Evolutionary conservation across 2,113 vertebrate species (phyloP).

Genomic region (Melanotaenia duboulayi): DNA sequence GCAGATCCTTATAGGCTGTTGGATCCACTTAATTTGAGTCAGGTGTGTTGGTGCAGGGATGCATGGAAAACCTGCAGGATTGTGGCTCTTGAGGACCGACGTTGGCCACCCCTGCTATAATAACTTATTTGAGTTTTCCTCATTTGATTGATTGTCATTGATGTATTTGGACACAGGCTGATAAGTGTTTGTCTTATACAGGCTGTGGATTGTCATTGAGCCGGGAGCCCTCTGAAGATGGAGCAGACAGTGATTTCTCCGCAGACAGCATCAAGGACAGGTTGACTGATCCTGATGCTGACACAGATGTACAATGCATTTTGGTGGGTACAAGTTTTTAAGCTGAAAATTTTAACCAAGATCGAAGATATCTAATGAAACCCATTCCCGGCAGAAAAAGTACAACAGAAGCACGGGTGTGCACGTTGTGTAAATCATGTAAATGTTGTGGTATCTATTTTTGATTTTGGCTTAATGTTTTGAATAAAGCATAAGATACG

Average conservation of each 20-base stretch:
- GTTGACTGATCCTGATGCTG: conserved; percentile 24
- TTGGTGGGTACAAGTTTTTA: conserved; percentile 35
- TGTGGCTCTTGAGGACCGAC: too few relatives aligned
- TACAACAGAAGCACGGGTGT: neutral
- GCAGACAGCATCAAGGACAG: conserved; percentile 35
- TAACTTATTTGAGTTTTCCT: neutral
- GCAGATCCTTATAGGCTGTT: too few relatives aligned
- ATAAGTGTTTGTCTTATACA: conserved; percentile 26
- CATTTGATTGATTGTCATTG: neutral
- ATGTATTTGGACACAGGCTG: neutral
- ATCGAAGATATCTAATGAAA: neutral
- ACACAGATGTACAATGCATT: conserved; percentile 23
- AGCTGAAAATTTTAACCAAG: neutral
- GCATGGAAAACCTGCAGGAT: too few relatives aligned
- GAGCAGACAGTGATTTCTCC: conserved; percentile 25
- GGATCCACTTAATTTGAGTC: too few relatives aligned
- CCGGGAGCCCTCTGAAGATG: conserved; percentile 38
- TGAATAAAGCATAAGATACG: too few relatives aligned
- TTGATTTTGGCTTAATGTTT: neutral
- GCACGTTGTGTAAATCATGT: neutral
- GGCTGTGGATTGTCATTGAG: conserved; percentile 71
- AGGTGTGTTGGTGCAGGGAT: too few relatives aligned
- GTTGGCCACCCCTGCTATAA: too few relatives aligned
- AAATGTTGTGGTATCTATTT: too few relatives aligned
- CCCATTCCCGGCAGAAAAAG: neutral